Conservation (phyloP, 2,797 vertebrate species). For the Gymnocypris eckloni region DNA sequence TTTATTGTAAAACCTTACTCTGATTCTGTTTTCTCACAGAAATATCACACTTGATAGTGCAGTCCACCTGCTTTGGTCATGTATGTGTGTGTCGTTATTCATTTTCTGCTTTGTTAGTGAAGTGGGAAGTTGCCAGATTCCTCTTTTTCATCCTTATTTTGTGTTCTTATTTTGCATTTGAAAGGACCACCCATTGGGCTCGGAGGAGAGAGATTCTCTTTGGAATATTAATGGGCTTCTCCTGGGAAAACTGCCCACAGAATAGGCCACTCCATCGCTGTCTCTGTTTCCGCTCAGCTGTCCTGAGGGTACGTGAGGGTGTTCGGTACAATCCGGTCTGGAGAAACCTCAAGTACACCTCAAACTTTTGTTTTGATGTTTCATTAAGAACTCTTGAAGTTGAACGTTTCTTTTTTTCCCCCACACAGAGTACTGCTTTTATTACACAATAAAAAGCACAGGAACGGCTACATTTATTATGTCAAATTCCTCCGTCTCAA, state of each 20-base stretch:
- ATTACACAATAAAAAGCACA: conserved; percentile 26
- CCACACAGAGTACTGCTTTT: background rate
- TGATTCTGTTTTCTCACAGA: conserved; percentile 48
- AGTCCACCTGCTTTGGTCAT: conserved; percentile 54
- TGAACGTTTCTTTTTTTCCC: background rate
- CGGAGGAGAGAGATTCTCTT: conserved; percentile 69
- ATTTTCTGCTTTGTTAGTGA: conserved; percentile 63
- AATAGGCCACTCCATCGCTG: conserved; percentile 54
- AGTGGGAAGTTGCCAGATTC: conserved; percentile 64
- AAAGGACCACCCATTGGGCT: conserved; percentile 79
- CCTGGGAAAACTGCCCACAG: conserved; percentile 71
- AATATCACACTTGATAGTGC: background rate
- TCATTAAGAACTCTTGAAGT: conserved; percentile 22
- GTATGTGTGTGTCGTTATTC: conserved; percentile 50
- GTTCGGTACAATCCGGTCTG: conserved; percentile 18
- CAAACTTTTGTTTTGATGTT: conserved; percentile 36
- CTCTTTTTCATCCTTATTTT: conserved; percentile 58
- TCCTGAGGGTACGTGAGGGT: conserved; percentile 34
- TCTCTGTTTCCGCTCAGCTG: conserved; percentile 55
- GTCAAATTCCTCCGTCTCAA: conserved; percentile 18
- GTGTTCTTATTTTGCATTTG: conserved; percentile 74
- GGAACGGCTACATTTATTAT: conserved; percentile 12
- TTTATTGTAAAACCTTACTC: conserved; percentile 28
- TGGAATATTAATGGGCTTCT: conserved; percentile 77
- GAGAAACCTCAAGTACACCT: conserved; percentile 24